phyloP scores from a whole-genome alignment of 2,797 vertebrate species.

The Macropodus opercularis region DNA sequence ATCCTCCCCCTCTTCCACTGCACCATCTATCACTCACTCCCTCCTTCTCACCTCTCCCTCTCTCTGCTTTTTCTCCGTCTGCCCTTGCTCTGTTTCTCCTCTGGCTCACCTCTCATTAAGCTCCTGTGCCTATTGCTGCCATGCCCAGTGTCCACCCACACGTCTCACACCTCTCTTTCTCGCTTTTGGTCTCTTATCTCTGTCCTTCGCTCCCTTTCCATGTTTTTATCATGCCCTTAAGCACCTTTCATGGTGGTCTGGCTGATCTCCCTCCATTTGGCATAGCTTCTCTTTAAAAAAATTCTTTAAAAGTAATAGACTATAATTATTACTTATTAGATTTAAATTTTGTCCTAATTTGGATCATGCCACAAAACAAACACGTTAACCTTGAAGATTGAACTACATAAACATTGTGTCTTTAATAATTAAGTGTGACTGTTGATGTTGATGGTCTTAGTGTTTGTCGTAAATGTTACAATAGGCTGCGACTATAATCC shows the following conservation, averaged over 20 bases:
- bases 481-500: neutral
- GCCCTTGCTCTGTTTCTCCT: slow-evolving; percentile 78
- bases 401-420: neutral
- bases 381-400: neutral
- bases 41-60: slow-evolving; percentile 74
- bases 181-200: slow-evolving; percentile 59
- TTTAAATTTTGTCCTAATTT: no score
- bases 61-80: slow-evolving; percentile 64
- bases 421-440: no score
- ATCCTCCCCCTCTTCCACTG: slow-evolving; percentile 56
- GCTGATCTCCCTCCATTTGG: no score
- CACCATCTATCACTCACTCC: slow-evolving; percentile 79
- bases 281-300: neutral
- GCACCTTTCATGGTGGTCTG: slow-evolving; percentile 8
- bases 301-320: no score
- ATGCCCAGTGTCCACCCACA: slow-evolving; percentile 78
- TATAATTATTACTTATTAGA: no score
- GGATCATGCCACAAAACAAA: neutral
- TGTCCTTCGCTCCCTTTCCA: slow-evolving; percentile 50
- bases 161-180: slow-evolving; percentile 71
- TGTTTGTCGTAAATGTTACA: neutral
- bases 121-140: slow-evolving; percentile 74
- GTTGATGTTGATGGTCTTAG: no score
- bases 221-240: slow-evolving; percentile 21
- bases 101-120: slow-evolving; percentile 83